Evolutionary conservation across 2,113 vertebrate genomes (phyloP), one percentile per base, ranked within the genome.

Genomic region (Rhea americana): DNA sequence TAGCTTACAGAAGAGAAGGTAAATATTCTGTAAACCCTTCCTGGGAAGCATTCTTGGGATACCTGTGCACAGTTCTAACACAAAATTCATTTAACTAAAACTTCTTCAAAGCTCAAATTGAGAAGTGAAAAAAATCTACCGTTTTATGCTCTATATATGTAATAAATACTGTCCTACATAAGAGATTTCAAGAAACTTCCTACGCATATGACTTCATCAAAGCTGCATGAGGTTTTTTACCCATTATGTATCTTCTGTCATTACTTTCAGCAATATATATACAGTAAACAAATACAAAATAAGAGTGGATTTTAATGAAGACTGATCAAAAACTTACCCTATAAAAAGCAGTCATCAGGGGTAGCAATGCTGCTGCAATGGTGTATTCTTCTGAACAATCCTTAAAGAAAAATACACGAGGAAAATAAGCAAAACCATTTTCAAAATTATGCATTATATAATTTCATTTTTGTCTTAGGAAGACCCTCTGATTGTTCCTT

Each of bases 331-430:
- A 78, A 96, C 99, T 99, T 97, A 99, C 99, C 98, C 99, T 97
- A 93, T 99, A 99, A 97, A 99, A 99, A 82, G 98, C 99, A 80
- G 99, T 99, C 3, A 98, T 99, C 93, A 99, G 97, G 77, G 99
- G 99, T 66, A 99, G 98, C 85, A 99, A 96, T 1, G 99, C 98
- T 81, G 99, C 97, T 90, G 99, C 99, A 89, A 99, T 98, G 11
- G 96, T 98, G 85, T 98, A 99, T 93, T 99, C 99, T 94, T 99
- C 99, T 47, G 98, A 99, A 94, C 99, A 99, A 97, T 99, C 99
- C 99, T 99, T 98, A 25, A 95, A 91, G 65, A 95, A 67, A 97
- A 95, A 96, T 85, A 98, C 66, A 96, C 10, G 48, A 91, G 90
- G 41, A 94, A 92, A 80, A 67, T 81, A 71, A 97, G 63, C 2